Conservation (phyloP, 2,797 vertebrate genomes). For the Steatocranus sp. region DNA sequence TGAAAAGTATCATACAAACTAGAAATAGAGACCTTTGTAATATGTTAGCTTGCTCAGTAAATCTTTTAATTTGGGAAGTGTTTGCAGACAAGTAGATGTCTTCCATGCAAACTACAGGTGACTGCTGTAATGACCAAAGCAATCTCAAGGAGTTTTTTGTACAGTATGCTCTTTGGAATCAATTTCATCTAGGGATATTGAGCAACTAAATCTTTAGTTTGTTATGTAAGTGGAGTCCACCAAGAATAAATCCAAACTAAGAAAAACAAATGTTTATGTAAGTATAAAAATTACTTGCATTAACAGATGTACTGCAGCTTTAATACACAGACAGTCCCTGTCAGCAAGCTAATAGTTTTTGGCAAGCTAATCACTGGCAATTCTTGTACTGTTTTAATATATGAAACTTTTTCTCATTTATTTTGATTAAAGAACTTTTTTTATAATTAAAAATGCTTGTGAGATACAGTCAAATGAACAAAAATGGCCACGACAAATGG, state of each 20-base stretch:
- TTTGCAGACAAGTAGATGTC: background rate
- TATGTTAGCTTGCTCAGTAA: background rate
- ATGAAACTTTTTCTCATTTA: background rate
- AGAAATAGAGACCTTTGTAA: background rate
- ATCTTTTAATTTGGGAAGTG: background rate
- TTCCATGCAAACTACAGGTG: background rate
- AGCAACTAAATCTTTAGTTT: background rate
- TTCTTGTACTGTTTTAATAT: background rate
- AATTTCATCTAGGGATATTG: background rate
- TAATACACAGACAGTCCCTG: background rate
- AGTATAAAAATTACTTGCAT: background rate
- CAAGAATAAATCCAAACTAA: background rate
- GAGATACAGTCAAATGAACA: background rate
- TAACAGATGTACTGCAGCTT: background rate
- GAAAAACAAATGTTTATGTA: background rate
- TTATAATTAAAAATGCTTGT: background rate
- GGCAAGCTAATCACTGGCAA: conserved; percentile 6
- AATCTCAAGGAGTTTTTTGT: background rate
- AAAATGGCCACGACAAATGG: background rate
- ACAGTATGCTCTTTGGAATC: background rate
- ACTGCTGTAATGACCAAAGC: background rate
- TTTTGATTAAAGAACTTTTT: background rate
- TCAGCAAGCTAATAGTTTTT: conserved; percentile 8
- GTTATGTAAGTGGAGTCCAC: background rate
- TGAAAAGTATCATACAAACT: background rate